These are phyloP conservation scores for Tupaia tana DNA, from an alignment of 2,113 vertebrate species.

Conservation along the genomic window DNA sequence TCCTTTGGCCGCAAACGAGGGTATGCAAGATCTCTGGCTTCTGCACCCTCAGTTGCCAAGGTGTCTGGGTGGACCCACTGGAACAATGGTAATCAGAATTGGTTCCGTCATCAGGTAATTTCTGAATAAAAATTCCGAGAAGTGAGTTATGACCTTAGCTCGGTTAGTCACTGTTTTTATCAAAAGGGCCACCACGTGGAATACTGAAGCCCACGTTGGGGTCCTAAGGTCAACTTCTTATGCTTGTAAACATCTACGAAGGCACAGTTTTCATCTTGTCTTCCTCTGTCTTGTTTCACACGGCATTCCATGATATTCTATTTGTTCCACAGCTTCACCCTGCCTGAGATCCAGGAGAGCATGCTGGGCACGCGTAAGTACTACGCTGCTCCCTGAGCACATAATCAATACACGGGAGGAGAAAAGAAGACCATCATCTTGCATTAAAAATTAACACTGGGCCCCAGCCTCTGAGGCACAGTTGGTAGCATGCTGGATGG, in stretches of 20 bases:
- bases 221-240: slow-evolving; percentile 59
- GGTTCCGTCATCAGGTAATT: slow-evolving; percentile 82
- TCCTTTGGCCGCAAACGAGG: background rate
- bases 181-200: slow-evolving; percentile 72
- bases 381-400: background rate
- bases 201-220: slow-evolving; percentile 59
- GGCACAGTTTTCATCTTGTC: slow-evolving; percentile 34
- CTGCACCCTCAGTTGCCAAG: slow-evolving; percentile 25
- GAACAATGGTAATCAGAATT: slow-evolving; percentile 73
- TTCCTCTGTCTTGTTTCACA: slow-evolving; percentile 57
- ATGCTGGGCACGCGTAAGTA: background rate
- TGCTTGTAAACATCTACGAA: slow-evolving; percentile 62
- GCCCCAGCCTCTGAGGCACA: too few species aligned
- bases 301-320: slow-evolving; percentile 11
- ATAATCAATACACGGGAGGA: background rate
- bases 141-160: slow-evolving; percentile 74
- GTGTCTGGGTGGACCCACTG: slow-evolving; percentile 62
- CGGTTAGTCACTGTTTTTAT: slow-evolving; percentile 84
- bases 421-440: background rate
- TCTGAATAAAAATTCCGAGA: slow-evolving; percentile 87
- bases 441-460: slow-evolving; percentile 1
- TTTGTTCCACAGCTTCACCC: slow-evolving; percentile 63
- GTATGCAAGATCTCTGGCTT: slow-evolving; percentile 77
- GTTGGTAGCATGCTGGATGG: too few species aligned
- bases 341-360: slow-evolving; percentile 56